Base-by-base conservation (phyloP, 1,140 invertebrate species). In the Apis dorsata region DNA sequence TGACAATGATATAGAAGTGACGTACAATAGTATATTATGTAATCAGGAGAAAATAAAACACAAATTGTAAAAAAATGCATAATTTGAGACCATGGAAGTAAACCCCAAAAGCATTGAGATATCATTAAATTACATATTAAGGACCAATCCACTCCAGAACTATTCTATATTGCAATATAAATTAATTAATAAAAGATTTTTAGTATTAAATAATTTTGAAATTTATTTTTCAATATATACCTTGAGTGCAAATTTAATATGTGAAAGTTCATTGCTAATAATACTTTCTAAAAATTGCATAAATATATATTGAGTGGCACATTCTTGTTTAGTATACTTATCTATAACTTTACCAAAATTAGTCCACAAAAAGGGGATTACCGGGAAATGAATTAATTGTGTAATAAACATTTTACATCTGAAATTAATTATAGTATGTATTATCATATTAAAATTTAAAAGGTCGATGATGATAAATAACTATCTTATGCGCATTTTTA, bases 21-120 rank as follows among this genome's bases (percentile, higher is more conserved):
- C n/a, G 87, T 86, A 65, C 91, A 93, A 73, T 94, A 94, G 84
- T 94, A 94, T 51, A 94, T 75, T 51, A 93, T 88, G 68, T 94
- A 93, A 88, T 94, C 93, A 55, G 93, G 90, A 17, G 92, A 88
- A 85, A 94, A 91, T n/a, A 93, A 72, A 76, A 94, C 90, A 63
- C 92, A 93, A 76, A 94, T 90, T 12, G 91, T 83, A 51, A 94
- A 85, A 77, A 92, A 94, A 83, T 94, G 88, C 9, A 93, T 55
- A 59, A 94, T 94, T 89, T 94, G 92, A 60, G 71, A 81, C 93
- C 93, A 94, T 60, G 92, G 90, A 59, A 94, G 90, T 81, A 93
- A 80, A n/a, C 93, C 91, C 92, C 90, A 94, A 70, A 94, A 94
- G 71, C 90, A 93, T 84, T 94, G 93, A 4, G 89, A 84, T 59